Percentiles rank a stretch among this genome's conserved stretches.
Conservation (phyloP, 2,797 vertebrate genomes). For the Varecia variegata region DNA sequence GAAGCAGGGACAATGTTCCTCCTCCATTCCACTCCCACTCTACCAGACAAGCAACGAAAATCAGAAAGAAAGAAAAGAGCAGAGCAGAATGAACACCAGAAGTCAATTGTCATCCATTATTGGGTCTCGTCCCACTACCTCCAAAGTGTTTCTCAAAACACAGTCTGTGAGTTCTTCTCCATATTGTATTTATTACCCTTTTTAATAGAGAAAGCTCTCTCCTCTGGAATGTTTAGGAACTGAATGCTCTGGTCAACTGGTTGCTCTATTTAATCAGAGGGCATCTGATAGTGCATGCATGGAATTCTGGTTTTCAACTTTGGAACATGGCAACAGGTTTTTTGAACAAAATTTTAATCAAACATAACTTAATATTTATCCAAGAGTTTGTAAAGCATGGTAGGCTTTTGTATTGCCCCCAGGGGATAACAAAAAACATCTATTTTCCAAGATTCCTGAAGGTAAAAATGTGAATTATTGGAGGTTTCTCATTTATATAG, state of each 20-base stretch:
- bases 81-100: not conserved
- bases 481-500: constrained; percentile 6
- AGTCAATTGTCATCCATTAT: not conserved
- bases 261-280: constrained; percentile 5
- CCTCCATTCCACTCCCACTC: not conserved
- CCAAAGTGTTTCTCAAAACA: constrained; percentile 1
- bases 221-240: not conserved
- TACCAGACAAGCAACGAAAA: not conserved
- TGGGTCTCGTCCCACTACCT: not conserved
- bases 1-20: not conserved
- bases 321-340: not conserved
- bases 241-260: not conserved
- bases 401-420: constrained; percentile 23
- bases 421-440: constrained; percentile 23
- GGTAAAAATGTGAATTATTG: constrained; percentile 37
- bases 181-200: not conserved
- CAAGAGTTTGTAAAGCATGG: not conserved
- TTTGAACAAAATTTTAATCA: constrained; percentile 46
- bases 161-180: not conserved
- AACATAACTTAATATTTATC: constrained; percentile 60
- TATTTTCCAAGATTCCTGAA: not conserved
- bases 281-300: no score
- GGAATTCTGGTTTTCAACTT: not conserved
- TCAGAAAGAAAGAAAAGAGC: not conserved
- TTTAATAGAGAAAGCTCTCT: not conserved